These are phyloP conservation scores for Tychaedon coryphoeus DNA, from an alignment of 2,113 vertebrate genomes.

Conservation along the genomic window DNA sequence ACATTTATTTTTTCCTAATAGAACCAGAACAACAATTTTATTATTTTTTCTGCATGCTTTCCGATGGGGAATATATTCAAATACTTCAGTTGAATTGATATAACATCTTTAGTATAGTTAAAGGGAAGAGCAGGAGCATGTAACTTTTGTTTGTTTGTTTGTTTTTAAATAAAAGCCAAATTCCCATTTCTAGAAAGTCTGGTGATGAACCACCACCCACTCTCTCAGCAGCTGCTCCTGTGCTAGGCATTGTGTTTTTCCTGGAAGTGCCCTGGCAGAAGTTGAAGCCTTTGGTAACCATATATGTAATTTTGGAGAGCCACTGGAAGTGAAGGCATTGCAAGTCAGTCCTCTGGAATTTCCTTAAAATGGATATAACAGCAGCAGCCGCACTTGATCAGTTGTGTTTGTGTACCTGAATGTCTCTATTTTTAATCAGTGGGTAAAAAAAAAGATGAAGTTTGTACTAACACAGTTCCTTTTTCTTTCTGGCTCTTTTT, in stretches of 20 bases:
- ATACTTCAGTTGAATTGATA: background rate
- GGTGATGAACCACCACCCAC: background rate
- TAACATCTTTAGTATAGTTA: background rate
- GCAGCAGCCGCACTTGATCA: background rate
- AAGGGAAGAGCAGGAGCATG: background rate
- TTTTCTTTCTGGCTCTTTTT: background rate
- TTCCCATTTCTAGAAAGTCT: background rate
- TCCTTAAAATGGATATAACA: conserved; percentile 31
- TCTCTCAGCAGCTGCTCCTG: background rate
- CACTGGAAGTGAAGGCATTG: background rate
- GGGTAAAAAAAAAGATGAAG: background rate
- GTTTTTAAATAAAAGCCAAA: background rate
- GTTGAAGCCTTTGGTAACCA: background rate
- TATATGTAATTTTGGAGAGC: background rate
- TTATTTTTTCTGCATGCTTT: background rate
- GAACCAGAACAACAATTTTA: background rate
- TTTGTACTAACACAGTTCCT: background rate
- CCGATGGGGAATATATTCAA: background rate
- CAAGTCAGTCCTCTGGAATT: conserved; percentile 32
- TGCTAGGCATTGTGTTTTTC: background rate
- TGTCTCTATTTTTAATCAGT: background rate
- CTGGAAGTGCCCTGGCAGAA: background rate
- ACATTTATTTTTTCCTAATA: background rate
- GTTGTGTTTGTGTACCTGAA: background rate
- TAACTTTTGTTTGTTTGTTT: background rate